phyloP scores from a whole-genome alignment of 2,888 invertebrate genomes.

The Scaptomyza tumidula region DNA sequence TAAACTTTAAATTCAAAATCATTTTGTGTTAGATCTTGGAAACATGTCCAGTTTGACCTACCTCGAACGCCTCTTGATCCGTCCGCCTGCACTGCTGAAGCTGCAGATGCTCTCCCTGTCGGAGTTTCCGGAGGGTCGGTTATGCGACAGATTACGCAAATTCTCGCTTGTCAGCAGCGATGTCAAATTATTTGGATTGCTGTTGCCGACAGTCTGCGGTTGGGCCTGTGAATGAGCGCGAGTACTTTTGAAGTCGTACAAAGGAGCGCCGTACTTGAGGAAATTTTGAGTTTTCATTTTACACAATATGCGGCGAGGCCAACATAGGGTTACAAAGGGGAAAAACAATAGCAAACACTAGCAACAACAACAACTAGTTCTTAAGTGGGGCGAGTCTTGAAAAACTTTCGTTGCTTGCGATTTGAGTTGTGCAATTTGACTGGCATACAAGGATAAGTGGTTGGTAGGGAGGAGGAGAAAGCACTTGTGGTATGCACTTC shows the following conservation, averaged over 20 bases:
- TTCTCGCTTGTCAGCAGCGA: constrained; percentile 69
- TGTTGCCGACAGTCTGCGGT: constrained; percentile 60
- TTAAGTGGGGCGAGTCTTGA: constrained; percentile 39
- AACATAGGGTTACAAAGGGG: constrained; percentile 34
- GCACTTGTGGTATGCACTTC: constrained; percentile 73
- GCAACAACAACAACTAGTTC: constrained; percentile 24
- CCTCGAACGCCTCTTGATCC: constrained; percentile 78
- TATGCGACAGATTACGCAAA: constrained; percentile 57
- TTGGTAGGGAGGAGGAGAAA: constrained; percentile 21
- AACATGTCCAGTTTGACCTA: constrained; percentile 18
- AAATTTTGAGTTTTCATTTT: constrained; percentile 84
- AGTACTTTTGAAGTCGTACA: constrained; percentile 79
- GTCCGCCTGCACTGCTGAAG: constrained; percentile 70
- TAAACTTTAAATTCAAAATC: neutral
- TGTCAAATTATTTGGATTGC: constrained; percentile 41
- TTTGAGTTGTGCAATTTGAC: constrained; percentile 41
- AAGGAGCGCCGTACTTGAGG: constrained; percentile 76
- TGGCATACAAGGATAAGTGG: constrained; percentile 58
- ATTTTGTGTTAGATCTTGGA: neutral
- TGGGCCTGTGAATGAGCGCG: constrained; percentile 72
- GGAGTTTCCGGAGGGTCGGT: constrained; percentile 67
- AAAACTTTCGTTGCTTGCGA: constrained; percentile 57
- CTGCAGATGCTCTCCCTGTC: constrained; percentile 82
- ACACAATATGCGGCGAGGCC: constrained; percentile 32
- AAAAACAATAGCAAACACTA: constrained; percentile 2